Evolutionary conservation across 2,888 invertebrate genomes (phyloP).

Genomic region (Papilio elwesi): DNA sequence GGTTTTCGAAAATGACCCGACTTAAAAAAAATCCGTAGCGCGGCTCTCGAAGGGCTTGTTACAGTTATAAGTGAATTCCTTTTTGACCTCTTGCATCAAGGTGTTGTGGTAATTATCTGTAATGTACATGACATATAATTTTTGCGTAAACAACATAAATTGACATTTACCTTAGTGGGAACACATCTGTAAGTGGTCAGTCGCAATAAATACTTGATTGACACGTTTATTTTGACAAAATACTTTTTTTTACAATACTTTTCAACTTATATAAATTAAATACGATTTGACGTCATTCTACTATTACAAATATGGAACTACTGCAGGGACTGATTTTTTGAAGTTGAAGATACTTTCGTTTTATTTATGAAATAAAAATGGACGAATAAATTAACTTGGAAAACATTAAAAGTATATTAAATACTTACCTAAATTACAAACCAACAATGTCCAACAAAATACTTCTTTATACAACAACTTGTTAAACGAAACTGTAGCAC

Average conservation of each 20-base stretch:
- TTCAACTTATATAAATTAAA: background rate
- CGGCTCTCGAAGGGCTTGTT: constrained; percentile 79
- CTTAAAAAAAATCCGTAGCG: constrained; percentile 74
- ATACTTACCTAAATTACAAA: too few species aligned
- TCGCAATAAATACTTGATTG: constrained; percentile 41
- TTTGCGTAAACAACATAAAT: constrained; percentile 71
- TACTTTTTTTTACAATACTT: background rate
- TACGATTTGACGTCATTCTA: background rate
- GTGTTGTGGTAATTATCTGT: constrained; percentile 75
- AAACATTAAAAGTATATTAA: too few species aligned
- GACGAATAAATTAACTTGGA: too few species aligned
- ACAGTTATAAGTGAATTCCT: constrained; percentile 84
- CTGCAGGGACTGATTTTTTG: background rate
- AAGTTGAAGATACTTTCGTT: background rate
- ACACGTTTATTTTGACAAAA: constrained; percentile 40
- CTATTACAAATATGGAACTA: background rate
- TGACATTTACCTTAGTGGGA: constrained; percentile 68
- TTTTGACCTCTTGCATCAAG: constrained; percentile 83
- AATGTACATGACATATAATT: constrained; percentile 72
- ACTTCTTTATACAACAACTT: background rate
- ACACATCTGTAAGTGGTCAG: constrained; percentile 45
- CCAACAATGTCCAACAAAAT: too few species aligned
- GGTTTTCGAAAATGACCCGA: constrained; percentile 83
- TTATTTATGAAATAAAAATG: too few species aligned
- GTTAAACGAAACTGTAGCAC: constrained; percentile 23